These are phyloP conservation scores for Scomber japonicus DNA, from an alignment of 2,113 vertebrate species.

Conservation along the genomic window DNA sequence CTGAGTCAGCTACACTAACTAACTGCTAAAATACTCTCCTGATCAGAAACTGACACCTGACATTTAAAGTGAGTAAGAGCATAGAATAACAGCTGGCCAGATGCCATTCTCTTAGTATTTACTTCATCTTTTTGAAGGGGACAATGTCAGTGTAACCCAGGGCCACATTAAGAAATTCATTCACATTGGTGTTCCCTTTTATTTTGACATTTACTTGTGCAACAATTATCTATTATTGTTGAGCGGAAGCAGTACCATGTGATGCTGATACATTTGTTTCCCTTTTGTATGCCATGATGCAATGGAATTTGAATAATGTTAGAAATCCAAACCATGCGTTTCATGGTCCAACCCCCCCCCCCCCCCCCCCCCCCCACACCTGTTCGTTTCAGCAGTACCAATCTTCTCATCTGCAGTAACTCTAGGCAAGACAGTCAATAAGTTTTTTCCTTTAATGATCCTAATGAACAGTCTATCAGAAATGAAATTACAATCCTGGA, in stretches of 20 bases:
- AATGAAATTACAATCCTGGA: background rate
- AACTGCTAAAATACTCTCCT: background rate
- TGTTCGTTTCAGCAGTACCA: background rate
- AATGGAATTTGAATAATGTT: background rate
- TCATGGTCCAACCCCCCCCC: no score
- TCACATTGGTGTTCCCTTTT: background rate
- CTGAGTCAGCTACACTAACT: no score
- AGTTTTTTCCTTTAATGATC: no score
- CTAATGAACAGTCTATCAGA: background rate
- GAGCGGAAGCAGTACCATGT: constrained; percentile 12
- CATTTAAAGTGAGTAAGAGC: background rate
- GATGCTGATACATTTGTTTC: constrained; percentile 10
- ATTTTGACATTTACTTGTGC: constrained; percentile 13
- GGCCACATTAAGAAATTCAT: no score
- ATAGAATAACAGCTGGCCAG: background rate
- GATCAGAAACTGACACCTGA: background rate
- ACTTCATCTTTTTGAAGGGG: background rate
- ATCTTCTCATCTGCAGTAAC: no score
- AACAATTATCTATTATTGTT: constrained; percentile 10
- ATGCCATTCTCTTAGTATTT: background rate
- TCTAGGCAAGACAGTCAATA: no score
- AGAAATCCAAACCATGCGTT: background rate
- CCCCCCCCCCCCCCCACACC: background rate
- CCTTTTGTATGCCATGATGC: constrained; percentile 1
- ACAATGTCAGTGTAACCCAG: background rate